phyloP scores from a whole-genome alignment of 2,113 vertebrate genomes.

The Bucco capensis region DNA sequence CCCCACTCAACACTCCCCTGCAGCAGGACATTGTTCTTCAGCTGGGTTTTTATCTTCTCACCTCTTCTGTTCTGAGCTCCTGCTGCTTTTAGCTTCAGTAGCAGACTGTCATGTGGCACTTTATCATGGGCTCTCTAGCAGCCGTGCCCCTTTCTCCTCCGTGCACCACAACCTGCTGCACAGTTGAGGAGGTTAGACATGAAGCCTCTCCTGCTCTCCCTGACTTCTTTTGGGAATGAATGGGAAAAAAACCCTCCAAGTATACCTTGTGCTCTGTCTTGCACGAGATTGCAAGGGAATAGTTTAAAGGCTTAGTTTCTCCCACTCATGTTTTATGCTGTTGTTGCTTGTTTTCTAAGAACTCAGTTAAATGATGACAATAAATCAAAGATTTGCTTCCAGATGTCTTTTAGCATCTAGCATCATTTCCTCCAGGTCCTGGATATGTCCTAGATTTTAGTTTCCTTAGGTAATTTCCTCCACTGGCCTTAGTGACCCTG shows the following conservation, averaged over 20 bases:
- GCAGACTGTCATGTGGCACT: slow-evolving; percentile 59
- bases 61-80: slow-evolving; percentile 62
- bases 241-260: background rate
- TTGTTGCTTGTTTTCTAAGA: slow-evolving; percentile 44
- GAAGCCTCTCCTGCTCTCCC: background rate
- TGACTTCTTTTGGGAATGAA: background rate
- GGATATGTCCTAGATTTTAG: slow-evolving; percentile 67
- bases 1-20: slow-evolving; percentile 67
- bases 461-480: slow-evolving; percentile 71
- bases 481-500: slow-evolving; percentile 22
- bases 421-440: slow-evolving; percentile 63
- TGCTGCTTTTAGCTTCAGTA: slow-evolving; percentile 64
- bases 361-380: slow-evolving; percentile 23
- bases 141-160: background rate
- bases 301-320: background rate
- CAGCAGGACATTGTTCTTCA: slow-evolving; percentile 67
- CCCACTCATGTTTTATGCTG: background rate
- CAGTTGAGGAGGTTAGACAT: background rate
- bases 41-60: slow-evolving; percentile 65
- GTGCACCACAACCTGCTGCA: background rate
- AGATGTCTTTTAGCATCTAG: slow-evolving; percentile 67
- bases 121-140: slow-evolving; percentile 44
- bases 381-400: slow-evolving; percentile 59
- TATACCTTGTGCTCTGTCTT: background rate
- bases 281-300: background rate